A percentile compares a stretch with the other conserved stretches of the same genome.
phyloP scores from a whole-genome alignment of 2,888 invertebrate genomes.

The Drosophila rellima region DNA sequence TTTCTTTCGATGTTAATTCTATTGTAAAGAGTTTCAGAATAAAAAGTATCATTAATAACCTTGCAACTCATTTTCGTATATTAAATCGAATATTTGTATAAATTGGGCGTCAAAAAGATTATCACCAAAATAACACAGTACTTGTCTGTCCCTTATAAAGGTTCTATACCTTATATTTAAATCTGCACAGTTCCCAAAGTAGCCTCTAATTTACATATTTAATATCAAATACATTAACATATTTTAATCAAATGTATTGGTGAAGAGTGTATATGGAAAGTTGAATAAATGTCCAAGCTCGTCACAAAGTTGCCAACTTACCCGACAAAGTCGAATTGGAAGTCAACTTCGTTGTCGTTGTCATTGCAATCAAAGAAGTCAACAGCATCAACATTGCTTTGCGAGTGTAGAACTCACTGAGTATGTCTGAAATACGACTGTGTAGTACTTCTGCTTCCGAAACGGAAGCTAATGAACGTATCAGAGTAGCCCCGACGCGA shows the following conservation, averaged over 20 bases:
- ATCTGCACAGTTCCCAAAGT: too few relatives aligned
- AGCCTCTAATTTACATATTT: not conserved
- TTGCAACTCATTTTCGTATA: too few relatives aligned
- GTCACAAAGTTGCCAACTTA: constrained; percentile 41
- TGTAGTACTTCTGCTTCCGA: constrained; percentile 78
- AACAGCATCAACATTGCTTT: constrained; percentile 17
- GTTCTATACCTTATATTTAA: too few relatives aligned
- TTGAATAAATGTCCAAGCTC: constrained; percentile 4
- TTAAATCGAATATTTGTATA: too few relatives aligned
- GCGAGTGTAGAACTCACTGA: constrained; percentile 49
- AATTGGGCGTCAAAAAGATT: too few relatives aligned
- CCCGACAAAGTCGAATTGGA: constrained; percentile 48
- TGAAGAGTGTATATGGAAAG: not conserved
- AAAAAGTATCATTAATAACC: too few relatives aligned
- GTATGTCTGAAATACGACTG: constrained; percentile 78
- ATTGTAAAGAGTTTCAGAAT: too few relatives aligned
- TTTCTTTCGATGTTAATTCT: too few relatives aligned
- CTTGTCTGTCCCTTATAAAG: too few relatives aligned
- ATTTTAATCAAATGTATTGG: not conserved
- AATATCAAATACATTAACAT: not conserved
- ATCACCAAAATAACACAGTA: too few relatives aligned
- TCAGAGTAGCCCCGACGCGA: constrained; percentile 45
- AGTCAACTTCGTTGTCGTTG: constrained; percentile 44
- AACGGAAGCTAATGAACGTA: constrained; percentile 78
- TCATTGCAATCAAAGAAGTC: constrained; percentile 56